These are phyloP conservation scores for Acrocephalus scirpaceus DNA, from an alignment of 2,797 vertebrate species.

Conservation along the genomic window DNA sequence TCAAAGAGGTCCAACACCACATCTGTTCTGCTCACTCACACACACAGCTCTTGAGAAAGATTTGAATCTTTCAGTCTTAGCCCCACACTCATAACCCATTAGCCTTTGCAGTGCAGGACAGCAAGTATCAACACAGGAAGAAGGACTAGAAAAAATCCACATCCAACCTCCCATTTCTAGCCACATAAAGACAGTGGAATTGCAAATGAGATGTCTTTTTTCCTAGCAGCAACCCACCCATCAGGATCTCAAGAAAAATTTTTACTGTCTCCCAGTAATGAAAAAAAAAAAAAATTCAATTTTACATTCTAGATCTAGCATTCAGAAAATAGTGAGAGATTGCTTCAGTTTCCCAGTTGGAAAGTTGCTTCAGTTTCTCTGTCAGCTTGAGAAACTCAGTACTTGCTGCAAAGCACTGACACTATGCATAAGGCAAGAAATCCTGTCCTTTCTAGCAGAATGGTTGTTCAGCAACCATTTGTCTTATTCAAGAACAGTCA, in stretches of 20 bases:
- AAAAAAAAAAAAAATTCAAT: not conserved
- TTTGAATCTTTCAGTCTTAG: not conserved
- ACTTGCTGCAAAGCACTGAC: not conserved
- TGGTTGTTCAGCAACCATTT: slow-evolving; percentile 6
- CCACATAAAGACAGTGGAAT: not conserved
- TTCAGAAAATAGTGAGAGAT: not conserved
- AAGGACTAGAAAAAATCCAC: not conserved
- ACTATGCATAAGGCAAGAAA: not conserved
- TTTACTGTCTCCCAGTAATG: not conserved
- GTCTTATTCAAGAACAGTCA: slow-evolving; percentile 9
- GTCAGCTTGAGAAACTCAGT: not conserved
- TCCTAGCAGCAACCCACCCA: not conserved
- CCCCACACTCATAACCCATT: not conserved
- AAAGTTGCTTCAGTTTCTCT: not conserved
- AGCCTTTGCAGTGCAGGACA: not conserved
- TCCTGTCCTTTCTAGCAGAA: not conserved
- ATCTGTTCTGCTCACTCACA: not conserved
- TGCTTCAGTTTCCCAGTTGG: not conserved
- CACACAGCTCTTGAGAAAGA: not conserved
- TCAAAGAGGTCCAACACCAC: not conserved
- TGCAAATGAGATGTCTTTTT: not conserved
- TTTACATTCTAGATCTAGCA: not conserved
- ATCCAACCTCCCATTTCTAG: not conserved
- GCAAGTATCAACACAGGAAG: not conserved
- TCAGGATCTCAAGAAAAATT: not conserved